Percentiles rank a stretch among this genome's conserved stretches.
These are phyloP conservation scores for Heliconius erato DNA, from an alignment of 2,888 invertebrate genomes.

Conservation along the genomic window DNA sequence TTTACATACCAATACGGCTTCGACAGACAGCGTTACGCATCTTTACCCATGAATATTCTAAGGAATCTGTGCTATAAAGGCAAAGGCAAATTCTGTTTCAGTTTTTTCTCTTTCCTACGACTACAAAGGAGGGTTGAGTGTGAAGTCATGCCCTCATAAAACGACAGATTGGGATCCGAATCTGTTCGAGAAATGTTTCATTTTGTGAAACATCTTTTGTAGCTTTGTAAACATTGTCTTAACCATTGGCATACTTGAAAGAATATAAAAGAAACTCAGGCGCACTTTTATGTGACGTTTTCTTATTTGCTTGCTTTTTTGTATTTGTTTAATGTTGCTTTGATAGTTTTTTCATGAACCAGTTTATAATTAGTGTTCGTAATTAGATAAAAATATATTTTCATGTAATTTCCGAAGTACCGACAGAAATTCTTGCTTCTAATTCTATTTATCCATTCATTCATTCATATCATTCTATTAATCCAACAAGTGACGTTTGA, in stretches of 20 bases:
- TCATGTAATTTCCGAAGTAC: no score
- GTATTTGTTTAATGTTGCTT: neutral
- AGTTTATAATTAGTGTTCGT: neutral
- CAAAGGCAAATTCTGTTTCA: conserved; percentile 41
- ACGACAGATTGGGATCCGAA: conserved; percentile 54
- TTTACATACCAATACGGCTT: conserved; percentile 52
- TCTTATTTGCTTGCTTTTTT: neutral
- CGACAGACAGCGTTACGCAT: conserved; percentile 50
- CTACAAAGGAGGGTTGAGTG: conserved; percentile 51
- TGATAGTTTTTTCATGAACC: neutral
- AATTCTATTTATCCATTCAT: no score
- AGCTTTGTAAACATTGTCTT: conserved; percentile 49
- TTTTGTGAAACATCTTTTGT: conserved; percentile 54
- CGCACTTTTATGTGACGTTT: neutral
- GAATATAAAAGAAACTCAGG: neutral
- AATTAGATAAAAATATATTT: neutral
- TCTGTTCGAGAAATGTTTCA: conserved; percentile 53
- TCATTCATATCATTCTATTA: no score
- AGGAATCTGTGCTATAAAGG: conserved; percentile 43
- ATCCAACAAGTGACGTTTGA: no score
- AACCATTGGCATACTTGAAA: conserved; percentile 18
- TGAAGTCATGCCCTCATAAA: conserved; percentile 59
- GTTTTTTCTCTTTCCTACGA: conserved; percentile 46
- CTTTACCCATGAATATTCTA: conserved; percentile 47
- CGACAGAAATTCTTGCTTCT: no score